phyloP scores from a whole-genome alignment of 2,797 vertebrate species.

The Sebastiscus albofasciatus region DNA sequence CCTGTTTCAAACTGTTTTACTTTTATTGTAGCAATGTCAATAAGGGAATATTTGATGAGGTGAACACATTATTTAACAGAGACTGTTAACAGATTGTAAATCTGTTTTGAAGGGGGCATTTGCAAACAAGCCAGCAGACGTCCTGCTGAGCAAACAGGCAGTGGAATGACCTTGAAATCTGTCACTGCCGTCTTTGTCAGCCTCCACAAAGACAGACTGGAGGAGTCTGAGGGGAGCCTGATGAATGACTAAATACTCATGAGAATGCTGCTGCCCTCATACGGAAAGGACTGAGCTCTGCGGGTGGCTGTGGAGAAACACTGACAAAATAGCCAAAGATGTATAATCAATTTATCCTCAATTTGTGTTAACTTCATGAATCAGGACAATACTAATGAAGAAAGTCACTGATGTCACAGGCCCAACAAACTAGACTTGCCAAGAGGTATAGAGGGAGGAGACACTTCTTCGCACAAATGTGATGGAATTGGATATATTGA shows the following conservation, averaged over 20 bases:
- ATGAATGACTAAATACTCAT: not conserved
- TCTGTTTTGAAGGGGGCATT: not conserved
- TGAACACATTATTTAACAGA: not conserved
- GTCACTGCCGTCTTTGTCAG: not conserved
- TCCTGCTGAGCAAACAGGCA: not conserved
- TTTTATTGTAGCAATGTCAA: not conserved
- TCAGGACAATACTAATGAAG: not conserved
- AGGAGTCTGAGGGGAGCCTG: not conserved
- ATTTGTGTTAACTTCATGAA: not conserved
- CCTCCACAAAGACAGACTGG: not conserved
- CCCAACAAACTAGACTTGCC: too few species aligned
- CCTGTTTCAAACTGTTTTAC: not conserved
- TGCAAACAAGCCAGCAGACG: slow-evolving; percentile 1
- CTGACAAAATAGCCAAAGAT: not conserved
- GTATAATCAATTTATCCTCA: not conserved
- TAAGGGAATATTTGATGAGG: not conserved
- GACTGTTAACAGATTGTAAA: not conserved
- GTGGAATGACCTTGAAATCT: not conserved
- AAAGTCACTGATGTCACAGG: not conserved
- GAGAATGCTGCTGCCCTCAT: not conserved
- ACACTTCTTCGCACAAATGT: not conserved
- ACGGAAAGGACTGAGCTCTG: not conserved
- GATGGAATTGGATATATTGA: not conserved
- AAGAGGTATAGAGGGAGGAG: not conserved
- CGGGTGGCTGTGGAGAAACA: not conserved